Evolutionary conservation across 2,888 invertebrate species (phyloP).

Genomic region (Netelia inedita): DNA sequence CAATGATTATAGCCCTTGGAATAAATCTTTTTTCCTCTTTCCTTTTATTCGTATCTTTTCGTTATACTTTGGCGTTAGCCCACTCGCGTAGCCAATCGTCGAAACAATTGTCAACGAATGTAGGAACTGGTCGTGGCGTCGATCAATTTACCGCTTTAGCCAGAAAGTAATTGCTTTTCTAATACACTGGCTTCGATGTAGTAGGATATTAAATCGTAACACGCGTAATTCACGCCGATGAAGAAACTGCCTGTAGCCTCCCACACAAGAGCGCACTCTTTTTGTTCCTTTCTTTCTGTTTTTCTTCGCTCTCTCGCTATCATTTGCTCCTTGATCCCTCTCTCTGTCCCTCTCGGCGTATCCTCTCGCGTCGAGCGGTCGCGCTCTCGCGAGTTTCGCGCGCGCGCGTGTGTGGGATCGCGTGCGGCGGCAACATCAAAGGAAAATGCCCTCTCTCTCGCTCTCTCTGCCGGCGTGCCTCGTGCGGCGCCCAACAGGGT

Average conservation of each 20-base stretch:
- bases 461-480: slow-evolving; percentile 31
- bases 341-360: slow-evolving; percentile 1
- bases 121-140: too few relatives aligned
- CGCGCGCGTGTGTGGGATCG: slow-evolving; percentile 80
- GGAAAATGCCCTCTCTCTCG: slow-evolving; percentile 66
- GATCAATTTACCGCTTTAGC: too few relatives aligned
- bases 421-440: slow-evolving; percentile 84
- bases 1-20: not conserved
- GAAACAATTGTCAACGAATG: too few relatives aligned
- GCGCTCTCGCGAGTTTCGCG: slow-evolving; percentile 67
- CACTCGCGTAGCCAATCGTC: too few relatives aligned
- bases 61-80: too few relatives aligned
- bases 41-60: not conserved
- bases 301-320: slow-evolving; percentile 6
- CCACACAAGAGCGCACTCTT: not conserved
- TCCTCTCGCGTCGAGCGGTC: slow-evolving; percentile 37
- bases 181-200: not conserved
- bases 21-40: not conserved
- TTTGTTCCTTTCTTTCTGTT: not conserved
- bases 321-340: slow-evolving; percentile 59
- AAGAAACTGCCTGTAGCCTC: not conserved
- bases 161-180: too few relatives aligned
- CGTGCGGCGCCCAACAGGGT: slow-evolving; percentile 11
- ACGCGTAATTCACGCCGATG: not conserved
- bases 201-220: not conserved